Conservation (phyloP, 2,888 invertebrate genomes). For the Disparrhopalites patrizii region DNA sequence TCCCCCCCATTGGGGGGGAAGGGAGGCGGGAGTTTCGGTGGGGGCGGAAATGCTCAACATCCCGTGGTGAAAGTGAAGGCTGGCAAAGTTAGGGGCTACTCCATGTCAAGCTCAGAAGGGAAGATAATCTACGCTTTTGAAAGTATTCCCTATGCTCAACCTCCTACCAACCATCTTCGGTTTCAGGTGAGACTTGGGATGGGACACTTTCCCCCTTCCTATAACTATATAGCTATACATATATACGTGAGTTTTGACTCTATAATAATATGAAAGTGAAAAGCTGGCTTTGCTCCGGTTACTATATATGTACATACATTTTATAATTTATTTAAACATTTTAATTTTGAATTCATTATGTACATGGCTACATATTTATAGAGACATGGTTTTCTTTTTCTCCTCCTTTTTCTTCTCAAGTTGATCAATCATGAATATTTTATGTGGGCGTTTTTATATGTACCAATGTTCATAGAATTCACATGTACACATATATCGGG, state of each 20-base stretch:
- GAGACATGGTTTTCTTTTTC: not conserved
- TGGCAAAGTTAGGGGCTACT: slow-evolving; percentile 26
- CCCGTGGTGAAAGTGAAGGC: slow-evolving; percentile 11
- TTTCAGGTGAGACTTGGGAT: slow-evolving; percentile 37
- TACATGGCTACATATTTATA: not conserved
- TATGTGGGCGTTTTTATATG: not conserved
- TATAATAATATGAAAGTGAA: too few species aligned
- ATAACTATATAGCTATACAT: too few species aligned
- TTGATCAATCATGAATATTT: not conserved
- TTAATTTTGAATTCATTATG: too few species aligned
- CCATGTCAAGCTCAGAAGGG: slow-evolving; percentile 35
- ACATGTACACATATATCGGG: too few species aligned
- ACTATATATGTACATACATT: too few species aligned
- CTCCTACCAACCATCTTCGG: slow-evolving; percentile 31
- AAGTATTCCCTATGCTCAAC: slow-evolving; percentile 42
- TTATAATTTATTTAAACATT: not conserved
- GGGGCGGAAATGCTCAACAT: not conserved
- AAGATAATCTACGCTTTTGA: slow-evolving; percentile 40
- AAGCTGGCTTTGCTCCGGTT: too few species aligned
- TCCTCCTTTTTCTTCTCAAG: not conserved
- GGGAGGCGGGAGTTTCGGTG: too few species aligned
- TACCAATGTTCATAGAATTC: too few species aligned
- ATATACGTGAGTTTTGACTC: too few species aligned
- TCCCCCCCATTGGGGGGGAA: not conserved
- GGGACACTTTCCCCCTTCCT: too few species aligned